These are phyloP conservation scores for Gymnocheta viridis DNA, from an alignment of 2,888 invertebrate genomes.

Conservation along the genomic window DNA sequence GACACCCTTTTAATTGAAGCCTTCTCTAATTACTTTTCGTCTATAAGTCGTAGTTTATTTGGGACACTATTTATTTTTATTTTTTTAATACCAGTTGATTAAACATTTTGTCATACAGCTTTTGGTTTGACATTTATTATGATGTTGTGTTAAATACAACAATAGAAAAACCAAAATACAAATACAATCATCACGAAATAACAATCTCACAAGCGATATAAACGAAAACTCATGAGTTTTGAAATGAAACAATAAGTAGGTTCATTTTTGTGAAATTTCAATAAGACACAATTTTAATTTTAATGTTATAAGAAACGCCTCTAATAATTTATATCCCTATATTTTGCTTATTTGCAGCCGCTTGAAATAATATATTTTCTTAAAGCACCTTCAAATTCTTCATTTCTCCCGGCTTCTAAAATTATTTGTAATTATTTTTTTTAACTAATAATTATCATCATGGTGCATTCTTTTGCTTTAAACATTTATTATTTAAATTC, in stretches of 20 bases:
- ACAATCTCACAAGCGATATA: slow-evolving; percentile 20
- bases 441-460: too few relatives aligned
- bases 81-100: slow-evolving; percentile 60
- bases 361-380: too few relatives aligned
- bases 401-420: too few relatives aligned
- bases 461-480: too few relatives aligned
- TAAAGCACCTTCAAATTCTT: too few relatives aligned
- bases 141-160: slow-evolving; percentile 38
- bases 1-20: slow-evolving; percentile 2
- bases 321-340: too few relatives aligned
- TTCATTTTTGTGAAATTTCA: neutral
- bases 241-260: slow-evolving; percentile 9
- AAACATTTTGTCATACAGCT: slow-evolving; percentile 49
- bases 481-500: too few relatives aligned
- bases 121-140: slow-evolving; percentile 61
- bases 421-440: too few relatives aligned
- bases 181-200: slow-evolving; percentile 52
- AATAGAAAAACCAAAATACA: slow-evolving; percentile 42
- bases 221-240: neutral
- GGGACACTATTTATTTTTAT: slow-evolving; percentile 45
- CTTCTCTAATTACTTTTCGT: slow-evolving; percentile 4
- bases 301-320: too few relatives aligned
- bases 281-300: too few relatives aligned
- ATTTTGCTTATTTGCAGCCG: too few relatives aligned
- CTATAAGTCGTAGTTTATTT: slow-evolving; percentile 20